Evolutionary conservation across 1,140 invertebrate species (phyloP).

Genomic region (Augochlora pura): DNA sequence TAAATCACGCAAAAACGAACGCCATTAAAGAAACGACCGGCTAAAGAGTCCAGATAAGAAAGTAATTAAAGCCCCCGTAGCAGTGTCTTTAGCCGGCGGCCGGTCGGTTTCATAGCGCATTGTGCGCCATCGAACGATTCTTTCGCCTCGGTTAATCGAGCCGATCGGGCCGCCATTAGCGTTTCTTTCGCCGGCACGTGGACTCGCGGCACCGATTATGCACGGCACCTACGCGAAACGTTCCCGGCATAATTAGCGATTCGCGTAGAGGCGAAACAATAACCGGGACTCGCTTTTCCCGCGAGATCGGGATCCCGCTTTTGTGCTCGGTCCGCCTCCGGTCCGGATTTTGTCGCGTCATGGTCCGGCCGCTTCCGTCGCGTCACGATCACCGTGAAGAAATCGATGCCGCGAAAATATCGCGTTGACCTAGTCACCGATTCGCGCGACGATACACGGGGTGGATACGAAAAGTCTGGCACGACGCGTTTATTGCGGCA

Average conservation of each 20-base stretch:
- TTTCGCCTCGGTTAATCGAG: constrained; percentile 37
- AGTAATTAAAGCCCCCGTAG: constrained; percentile 44
- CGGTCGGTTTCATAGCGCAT: constrained; percentile 29
- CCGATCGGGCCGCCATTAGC: constrained; percentile 44
- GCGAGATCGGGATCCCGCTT: constrained; percentile 36
- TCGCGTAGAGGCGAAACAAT: constrained; percentile 31
- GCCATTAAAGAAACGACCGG: constrained; percentile 41
- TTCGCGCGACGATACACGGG: not conserved
- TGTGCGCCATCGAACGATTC: constrained; percentile 32
- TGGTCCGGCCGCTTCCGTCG: constrained; percentile 31
- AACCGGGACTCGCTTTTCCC: not conserved
- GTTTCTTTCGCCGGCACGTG: constrained; percentile 12
- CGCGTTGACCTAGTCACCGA: constrained; percentile 47
- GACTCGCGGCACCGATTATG: constrained; percentile 20
- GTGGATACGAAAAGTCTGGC: too few species aligned
- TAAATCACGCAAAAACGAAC: constrained; percentile 49
- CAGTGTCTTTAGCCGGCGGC: constrained; percentile 40
- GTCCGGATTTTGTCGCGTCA: constrained; percentile 48
- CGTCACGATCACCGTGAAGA: constrained; percentile 32
- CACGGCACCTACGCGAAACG: constrained; percentile 16
- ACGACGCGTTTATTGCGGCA: too few species aligned
- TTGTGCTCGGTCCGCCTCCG: constrained; percentile 26
- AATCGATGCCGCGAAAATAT: constrained; percentile 30
- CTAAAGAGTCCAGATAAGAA: constrained; percentile 45
- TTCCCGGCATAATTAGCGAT: constrained; percentile 37